Conservation (phyloP, 2,113 vertebrate genomes). For the Pampusana beccarii region DNA sequence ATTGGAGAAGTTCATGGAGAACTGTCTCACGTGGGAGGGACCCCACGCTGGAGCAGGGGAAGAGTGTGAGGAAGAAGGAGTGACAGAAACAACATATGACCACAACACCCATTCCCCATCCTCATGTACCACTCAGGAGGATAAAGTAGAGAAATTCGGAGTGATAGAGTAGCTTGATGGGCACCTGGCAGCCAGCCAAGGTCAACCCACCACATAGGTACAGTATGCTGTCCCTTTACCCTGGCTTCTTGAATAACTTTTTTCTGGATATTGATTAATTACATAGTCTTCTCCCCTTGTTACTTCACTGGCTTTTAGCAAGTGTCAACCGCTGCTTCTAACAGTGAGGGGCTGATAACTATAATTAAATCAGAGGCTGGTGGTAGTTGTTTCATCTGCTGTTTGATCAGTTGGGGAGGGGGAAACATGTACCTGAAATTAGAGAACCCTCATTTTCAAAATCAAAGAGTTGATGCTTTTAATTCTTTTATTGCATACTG, state of each 20-base stretch:
- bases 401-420: neutral
- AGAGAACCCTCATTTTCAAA: neutral
- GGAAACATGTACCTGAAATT: neutral
- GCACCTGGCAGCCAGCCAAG: neutral
- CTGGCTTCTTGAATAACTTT: neutral
- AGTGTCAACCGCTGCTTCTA: neutral
- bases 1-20: too few relatives aligned
- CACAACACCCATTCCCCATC: rapidly evolving
- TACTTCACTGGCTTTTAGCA: neutral
- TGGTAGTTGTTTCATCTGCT: neutral
- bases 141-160: neutral
- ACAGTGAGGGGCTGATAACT: neutral
- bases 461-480: neutral
- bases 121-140: rapidly evolving
- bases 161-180: neutral
- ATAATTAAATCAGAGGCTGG: neutral
- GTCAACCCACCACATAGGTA: neutral
- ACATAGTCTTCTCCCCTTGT: neutral
- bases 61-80: too few relatives aligned
- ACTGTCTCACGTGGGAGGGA: too few relatives aligned
- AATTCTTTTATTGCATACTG: neutral
- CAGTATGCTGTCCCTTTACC: neutral
- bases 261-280: neutral
- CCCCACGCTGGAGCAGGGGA: too few relatives aligned
- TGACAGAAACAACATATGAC: too few relatives aligned